These are phyloP conservation scores for Etheostoma spectabile DNA, from an alignment of 2,113 vertebrate species.

Conservation along the genomic window DNA sequence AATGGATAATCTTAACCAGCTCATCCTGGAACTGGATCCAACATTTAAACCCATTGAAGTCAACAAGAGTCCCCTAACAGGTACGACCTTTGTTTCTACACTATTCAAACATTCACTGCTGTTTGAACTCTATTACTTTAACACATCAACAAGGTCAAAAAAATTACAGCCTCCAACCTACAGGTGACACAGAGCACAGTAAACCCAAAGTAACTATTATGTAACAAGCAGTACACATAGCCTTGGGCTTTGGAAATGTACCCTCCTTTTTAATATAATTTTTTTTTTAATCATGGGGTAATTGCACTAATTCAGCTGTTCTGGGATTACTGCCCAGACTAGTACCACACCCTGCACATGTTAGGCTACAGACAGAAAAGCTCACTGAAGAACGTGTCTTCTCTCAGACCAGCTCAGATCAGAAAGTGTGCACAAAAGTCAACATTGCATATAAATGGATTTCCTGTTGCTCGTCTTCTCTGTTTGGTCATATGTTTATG, in stretches of 20 bases:
- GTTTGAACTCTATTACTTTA: neutral
- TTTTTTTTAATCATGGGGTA: conserved; percentile 25
- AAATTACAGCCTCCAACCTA: neutral
- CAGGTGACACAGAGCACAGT: neutral
- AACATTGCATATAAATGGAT: neutral
- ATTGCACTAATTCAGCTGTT: conserved; percentile 39
- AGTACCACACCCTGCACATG: conserved; percentile 56
- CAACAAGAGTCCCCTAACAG: conserved; percentile 54
- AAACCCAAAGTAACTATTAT: neutral
- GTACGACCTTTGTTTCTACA: conserved; percentile 42
- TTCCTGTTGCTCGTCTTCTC: conserved; percentile 53
- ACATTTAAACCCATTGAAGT: conserved; percentile 81
- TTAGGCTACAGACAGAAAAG: neutral
- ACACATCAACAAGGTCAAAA: neutral
- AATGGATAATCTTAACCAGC: conserved; percentile 86
- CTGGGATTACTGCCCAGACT: conserved; percentile 53
- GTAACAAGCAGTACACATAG: conserved; percentile 6
- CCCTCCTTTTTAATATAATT: neutral
- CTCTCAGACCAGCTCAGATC: conserved; percentile 18
- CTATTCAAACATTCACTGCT: neutral
- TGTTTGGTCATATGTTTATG: neutral
- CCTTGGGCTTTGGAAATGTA: conserved; percentile 46
- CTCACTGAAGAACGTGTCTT: neutral
- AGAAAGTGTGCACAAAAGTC: conserved; percentile 37
- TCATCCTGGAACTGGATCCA: conserved; percentile 90